phyloP scores from a whole-genome alignment of 23 tunicate genomes.

The Trididemnum nubilum region DNA sequence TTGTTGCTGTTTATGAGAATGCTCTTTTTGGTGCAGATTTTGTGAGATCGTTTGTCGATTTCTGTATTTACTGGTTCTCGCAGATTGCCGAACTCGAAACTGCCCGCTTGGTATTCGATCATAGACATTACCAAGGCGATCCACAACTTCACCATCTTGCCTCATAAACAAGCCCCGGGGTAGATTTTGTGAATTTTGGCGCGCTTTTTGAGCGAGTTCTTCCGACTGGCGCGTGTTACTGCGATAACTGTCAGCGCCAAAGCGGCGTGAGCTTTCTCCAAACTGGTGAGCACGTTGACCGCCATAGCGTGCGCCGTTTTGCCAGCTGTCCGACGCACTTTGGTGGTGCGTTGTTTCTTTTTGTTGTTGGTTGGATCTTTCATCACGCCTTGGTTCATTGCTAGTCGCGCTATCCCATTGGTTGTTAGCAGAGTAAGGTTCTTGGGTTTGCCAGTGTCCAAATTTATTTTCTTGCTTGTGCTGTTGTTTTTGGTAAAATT shows the following conservation, averaged over 20 bases:
- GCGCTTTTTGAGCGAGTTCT: neutral
- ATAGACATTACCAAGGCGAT: conserved; percentile 51
- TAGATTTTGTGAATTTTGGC: too few species aligned
- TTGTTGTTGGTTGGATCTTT: neutral
- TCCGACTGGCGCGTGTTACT: neutral
- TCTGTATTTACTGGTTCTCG: neutral
- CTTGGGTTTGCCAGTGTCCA: neutral
- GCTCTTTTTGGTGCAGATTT: neutral
- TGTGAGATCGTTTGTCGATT: neutral
- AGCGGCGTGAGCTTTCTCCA: neutral
- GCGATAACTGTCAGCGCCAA: neutral
- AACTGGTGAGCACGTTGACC: neutral
- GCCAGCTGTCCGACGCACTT: neutral
- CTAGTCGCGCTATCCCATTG: neutral
- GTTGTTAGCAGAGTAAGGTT: neutral
- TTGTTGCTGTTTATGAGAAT: neutral
- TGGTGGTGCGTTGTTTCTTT: neutral
- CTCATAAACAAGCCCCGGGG: conserved; percentile 14
- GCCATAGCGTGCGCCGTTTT: neutral
- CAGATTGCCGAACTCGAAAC: neutral
- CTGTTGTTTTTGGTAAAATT: neutral
- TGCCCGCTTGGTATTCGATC: conserved; percentile 34
- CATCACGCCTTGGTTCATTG: neutral
- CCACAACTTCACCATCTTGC: conserved; percentile 30
- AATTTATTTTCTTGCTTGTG: neutral